Evolutionary conservation across 2,797 vertebrate species (phyloP), one percentile per base, ranked within the genome.

Genomic region (Florisuga fusca): DNA sequence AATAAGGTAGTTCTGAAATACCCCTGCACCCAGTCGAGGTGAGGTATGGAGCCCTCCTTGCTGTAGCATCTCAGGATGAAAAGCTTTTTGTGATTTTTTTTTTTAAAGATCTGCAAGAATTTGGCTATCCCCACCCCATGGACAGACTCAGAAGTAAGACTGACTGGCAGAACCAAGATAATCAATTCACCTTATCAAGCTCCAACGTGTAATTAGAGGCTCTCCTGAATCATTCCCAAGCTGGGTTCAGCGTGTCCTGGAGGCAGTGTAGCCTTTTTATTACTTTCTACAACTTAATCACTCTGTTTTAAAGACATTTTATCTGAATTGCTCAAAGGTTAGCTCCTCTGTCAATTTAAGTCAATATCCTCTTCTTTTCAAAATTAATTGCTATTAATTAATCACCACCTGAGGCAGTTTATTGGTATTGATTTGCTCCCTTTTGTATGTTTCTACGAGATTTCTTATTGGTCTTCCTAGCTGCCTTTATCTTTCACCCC

Each of bases 341-440:
- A 96, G 43, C 77, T 78, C 92, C 73, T 89, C 95, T 94, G 95
- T 96, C 97, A 94, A 95, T 90, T 88, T 86, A 96, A 79, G 94
- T 97, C 96, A 96, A 97, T 97, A 97, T 27, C 54, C 61, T 87
- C 94, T 94, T 92, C 96, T 96, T 97, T 96, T 94, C 71, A 93
- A 97, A 97, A 96, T 97, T 97, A 96, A 97, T 97, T 96, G 94
- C 96, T 97, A 96, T 97, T 96, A 97, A 97, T 96, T 97, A 97
- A 96, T 97, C 96, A 92, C 94, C 93, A 91, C 87, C 85, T 69
- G 84, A 96, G 95, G 91, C 58, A 96, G 96, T 97, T 96, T 96
- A 97, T 96, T 96, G 90, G 54, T 95, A 97, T 97, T 97, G 96
- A 97, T 97, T 92, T 78, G 36, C 71, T 88, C 43, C 51, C 86